phyloP scores from a whole-genome alignment of 1,140 invertebrate genomes.

The Stegodyphus mimosarum region DNA sequence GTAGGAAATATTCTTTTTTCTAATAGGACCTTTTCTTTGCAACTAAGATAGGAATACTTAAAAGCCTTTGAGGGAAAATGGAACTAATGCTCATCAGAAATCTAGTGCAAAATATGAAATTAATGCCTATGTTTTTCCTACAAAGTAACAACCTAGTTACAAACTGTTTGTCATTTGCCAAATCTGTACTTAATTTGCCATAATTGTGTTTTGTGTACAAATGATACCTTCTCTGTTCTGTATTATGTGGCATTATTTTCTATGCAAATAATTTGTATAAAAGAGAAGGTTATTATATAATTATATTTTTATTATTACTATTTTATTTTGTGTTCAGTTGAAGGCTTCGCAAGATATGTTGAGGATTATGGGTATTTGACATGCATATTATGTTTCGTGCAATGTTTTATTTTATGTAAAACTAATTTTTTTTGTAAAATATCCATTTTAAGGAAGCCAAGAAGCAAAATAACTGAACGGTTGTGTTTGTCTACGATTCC shows the following conservation, averaged over 20 bases:
- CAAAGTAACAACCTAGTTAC: background rate
- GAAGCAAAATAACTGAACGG: background rate
- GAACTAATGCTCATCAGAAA: background rate
- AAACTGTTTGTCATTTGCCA: slow-evolving; percentile 27
- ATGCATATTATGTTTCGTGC: slow-evolving; percentile 7
- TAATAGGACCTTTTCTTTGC: background rate
- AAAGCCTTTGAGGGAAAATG: background rate
- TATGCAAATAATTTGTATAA: slow-evolving; percentile 11
- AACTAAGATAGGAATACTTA: background rate
- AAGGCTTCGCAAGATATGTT: slow-evolving; percentile 3
- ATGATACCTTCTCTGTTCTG: slow-evolving; percentile 22
- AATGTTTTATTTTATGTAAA: slow-evolving; percentile 22
- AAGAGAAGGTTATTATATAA: background rate
- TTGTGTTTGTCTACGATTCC: background rate
- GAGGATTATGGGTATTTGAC: slow-evolving; percentile 12
- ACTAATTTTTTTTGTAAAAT: background rate
- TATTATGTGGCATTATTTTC: slow-evolving; percentile 52
- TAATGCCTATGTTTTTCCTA: background rate
- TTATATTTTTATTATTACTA: slow-evolving; percentile 3
- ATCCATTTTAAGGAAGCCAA: background rate
- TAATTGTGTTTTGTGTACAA: slow-evolving; percentile 34
- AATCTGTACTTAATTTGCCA: slow-evolving; percentile 38
- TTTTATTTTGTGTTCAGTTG: slow-evolving; percentile 6
- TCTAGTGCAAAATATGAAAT: background rate
- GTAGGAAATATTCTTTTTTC: background rate